Conservation (phyloP, 2,797 vertebrate species). For the Periophthalmus magnuspinnatus region DNA sequence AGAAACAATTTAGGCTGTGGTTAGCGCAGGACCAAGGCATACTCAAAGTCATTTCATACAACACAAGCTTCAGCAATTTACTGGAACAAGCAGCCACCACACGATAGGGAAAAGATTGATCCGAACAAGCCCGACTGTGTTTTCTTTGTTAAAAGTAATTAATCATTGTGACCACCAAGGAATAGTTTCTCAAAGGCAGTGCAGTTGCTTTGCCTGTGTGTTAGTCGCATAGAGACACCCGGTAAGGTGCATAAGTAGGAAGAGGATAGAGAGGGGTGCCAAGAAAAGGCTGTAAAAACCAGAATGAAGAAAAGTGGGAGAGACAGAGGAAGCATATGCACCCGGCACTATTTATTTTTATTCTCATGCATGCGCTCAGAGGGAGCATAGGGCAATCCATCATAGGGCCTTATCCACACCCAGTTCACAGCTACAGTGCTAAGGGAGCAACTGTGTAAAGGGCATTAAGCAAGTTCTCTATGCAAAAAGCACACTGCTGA, state of each 20-base stretch:
- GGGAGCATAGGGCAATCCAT: slow-evolving; percentile 60
- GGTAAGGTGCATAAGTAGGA: slow-evolving; percentile 22
- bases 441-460: slow-evolving; percentile 19
- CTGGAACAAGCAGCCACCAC: slow-evolving; percentile 56
- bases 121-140: slow-evolving; percentile 71
- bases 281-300: slow-evolving; percentile 12
- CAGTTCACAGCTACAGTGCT: slow-evolving; percentile 34
- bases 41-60: slow-evolving; percentile 67
- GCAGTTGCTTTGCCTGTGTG: slow-evolving; percentile 29
- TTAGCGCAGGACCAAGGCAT: slow-evolving; percentile 41
- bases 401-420: slow-evolving; percentile 54
- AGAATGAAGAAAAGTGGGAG: slow-evolving; percentile 21
- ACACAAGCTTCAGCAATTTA: slow-evolving; percentile 70
- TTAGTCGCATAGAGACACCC: slow-evolving; percentile 30
- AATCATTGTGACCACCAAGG: slow-evolving; percentile 67
- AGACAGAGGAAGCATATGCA: slow-evolving; percentile 33
- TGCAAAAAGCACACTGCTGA: background rate
- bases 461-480: slow-evolving; percentile 10
- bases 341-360: slow-evolving; percentile 58
- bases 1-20: slow-evolving; percentile 56
- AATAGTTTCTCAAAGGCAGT: slow-evolving; percentile 48
- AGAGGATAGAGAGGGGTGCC: slow-evolving; percentile 7
- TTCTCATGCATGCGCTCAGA: slow-evolving; percentile 58
- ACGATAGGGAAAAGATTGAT: slow-evolving; percentile 66
- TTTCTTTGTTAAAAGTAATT: slow-evolving; percentile 79